Percentiles rank a stretch among this genome's conserved stretches.
Evolutionary conservation across 1,140 invertebrate genomes (phyloP).

Genomic region (Phymorhynchus buccinoides): DNA sequence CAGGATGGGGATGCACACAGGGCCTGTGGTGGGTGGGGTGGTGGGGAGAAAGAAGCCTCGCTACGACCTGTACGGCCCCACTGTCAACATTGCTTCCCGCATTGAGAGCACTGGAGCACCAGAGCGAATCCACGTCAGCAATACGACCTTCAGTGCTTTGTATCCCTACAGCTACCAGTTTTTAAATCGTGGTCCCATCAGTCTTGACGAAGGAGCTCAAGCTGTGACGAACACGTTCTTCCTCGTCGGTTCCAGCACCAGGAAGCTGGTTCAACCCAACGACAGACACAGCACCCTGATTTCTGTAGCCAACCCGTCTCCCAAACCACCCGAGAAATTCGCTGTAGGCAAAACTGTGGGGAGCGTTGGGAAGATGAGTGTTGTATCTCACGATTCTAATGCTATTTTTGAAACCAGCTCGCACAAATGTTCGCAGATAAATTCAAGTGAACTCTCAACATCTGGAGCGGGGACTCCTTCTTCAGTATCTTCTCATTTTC

Average conservation of each 20-base stretch:
- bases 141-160: constrained; percentile 43
- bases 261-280: constrained; percentile 35
- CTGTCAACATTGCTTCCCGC: constrained; percentile 65
- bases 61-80: constrained; percentile 66
- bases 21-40: constrained; percentile 66
- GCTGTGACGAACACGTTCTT: constrained; percentile 72
- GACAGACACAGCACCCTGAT: constrained; percentile 15
- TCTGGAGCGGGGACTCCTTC: too few species aligned
- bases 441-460: too few species aligned
- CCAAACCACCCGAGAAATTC: neutral
- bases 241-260: constrained; percentile 58
- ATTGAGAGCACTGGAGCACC: constrained; percentile 67
- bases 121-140: constrained; percentile 53
- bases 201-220: constrained; percentile 71
- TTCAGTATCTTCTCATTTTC: too few species aligned
- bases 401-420: too few species aligned
- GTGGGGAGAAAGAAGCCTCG: constrained; percentile 62
- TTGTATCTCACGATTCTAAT: too few species aligned
- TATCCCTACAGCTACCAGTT: constrained; percentile 43
- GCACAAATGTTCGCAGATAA: too few species aligned
- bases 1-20: constrained; percentile 91
- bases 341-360: too few species aligned
- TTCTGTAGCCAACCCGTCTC: neutral
- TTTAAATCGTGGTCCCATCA: constrained; percentile 49
- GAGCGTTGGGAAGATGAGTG: too few species aligned